Conservation (phyloP, 2,888 invertebrate genomes). For the Metacarcinus magister region DNA sequence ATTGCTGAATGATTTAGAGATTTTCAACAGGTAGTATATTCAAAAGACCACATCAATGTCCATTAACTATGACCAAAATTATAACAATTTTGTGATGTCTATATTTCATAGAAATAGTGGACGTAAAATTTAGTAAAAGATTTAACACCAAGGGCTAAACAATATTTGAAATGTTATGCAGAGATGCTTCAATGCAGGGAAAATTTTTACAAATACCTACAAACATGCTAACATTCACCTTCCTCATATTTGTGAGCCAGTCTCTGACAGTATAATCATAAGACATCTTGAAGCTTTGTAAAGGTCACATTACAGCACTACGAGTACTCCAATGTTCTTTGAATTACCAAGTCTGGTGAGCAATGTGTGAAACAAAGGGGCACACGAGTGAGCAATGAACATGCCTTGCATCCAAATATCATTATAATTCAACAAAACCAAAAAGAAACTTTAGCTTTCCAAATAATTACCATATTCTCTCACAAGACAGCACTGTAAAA, state of each 20-base stretch:
- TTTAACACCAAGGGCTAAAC: background rate
- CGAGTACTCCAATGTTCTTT: background rate
- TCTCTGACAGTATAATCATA: background rate
- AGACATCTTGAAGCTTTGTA: background rate
- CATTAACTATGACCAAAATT: background rate
- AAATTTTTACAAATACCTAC: background rate
- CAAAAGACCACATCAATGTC: too few species aligned
- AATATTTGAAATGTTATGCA: background rate
- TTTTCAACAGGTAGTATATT: background rate
- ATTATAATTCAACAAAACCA: too few species aligned
- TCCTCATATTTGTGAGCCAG: background rate
- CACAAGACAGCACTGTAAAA: too few species aligned
- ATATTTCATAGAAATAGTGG: background rate
- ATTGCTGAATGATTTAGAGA: background rate
- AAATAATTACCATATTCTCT: too few species aligned
- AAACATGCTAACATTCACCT: background rate
- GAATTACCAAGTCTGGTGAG: background rate
- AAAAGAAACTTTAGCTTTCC: too few species aligned
- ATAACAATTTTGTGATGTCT: background rate
- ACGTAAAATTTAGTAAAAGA: background rate
- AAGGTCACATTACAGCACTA: background rate
- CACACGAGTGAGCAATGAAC: background rate
- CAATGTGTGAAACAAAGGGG: background rate
- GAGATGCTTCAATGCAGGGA: background rate
- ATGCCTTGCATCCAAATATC: too few species aligned